These are phyloP conservation scores for Agriopis aurantiaria DNA, from an alignment of 2,888 invertebrate genomes.

Conservation along the genomic window DNA sequence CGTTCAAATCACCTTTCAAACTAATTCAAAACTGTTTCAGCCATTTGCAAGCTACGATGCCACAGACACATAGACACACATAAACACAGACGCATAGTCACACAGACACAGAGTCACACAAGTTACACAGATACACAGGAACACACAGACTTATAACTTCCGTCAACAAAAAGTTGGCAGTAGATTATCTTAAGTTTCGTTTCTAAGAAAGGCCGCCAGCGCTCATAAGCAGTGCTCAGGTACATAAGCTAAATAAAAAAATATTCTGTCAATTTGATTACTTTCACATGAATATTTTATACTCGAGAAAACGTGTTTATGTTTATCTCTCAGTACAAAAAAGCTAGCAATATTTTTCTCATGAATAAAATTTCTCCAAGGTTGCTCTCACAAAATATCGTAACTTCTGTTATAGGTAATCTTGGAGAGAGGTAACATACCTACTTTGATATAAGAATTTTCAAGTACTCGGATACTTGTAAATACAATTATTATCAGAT, in stretches of 20 bases:
- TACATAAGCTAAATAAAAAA: constrained; percentile 10
- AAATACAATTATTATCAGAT: not conserved
- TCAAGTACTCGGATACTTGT: not conserved
- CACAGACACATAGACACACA: too few relatives aligned
- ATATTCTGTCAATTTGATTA: constrained; percentile 27
- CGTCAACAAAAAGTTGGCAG: too few relatives aligned
- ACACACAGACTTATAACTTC: too few relatives aligned
- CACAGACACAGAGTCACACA: too few relatives aligned
- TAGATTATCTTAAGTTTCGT: too few relatives aligned
- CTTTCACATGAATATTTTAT: constrained; percentile 26
- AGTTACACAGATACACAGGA: too few relatives aligned
- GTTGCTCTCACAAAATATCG: constrained; percentile 9
- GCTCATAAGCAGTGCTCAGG: not conserved
- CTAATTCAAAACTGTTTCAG: too few relatives aligned
- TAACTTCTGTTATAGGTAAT: constrained; percentile 15
- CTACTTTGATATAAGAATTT: constrained; percentile 4
- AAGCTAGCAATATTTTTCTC: constrained; percentile 22
- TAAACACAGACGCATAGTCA: too few relatives aligned
- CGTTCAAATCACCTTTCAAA: too few relatives aligned
- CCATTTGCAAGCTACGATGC: too few relatives aligned
- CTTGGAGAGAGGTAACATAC: constrained; percentile 1
- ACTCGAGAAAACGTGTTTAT: constrained; percentile 30
- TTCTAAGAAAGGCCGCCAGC: not conserved
- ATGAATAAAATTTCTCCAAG: constrained; percentile 32
- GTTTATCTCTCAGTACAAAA: constrained; percentile 28